Evolutionary conservation across 2,888 invertebrate species (phyloP), one percentile per base, ranked within the genome.

Genomic region (Ctena decussata): DNA sequence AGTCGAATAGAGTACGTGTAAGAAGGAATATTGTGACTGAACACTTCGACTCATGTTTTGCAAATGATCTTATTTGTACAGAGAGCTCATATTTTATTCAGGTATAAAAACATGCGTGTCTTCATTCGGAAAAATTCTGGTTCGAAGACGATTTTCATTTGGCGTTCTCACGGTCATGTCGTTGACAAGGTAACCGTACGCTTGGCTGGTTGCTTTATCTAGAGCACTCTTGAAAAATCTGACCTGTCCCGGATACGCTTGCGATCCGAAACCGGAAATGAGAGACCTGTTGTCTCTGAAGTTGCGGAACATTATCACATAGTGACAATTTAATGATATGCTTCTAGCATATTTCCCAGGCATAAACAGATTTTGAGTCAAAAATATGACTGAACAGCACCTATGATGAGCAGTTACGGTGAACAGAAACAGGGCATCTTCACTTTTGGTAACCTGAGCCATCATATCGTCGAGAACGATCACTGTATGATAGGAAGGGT

Each of bases 311-410:
- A 79, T 39, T 37, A 83, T 69, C 27, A 79, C 27, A 71, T 81
- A 76, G 30, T 75, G 70, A 57, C 71, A 57, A 24, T 81, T 76
- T 30, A 81, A 35, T 18, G 79, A 79, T 32, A 83, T 83, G 30
- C 53, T 65, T 72, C 71, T 79, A 0, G 78, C n/a, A 57, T 71
- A 53, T 39, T 83, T 82, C 44, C 75, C n/a, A n/a, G n/a, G n/a
- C n/a, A n/a, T n/a, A n/a, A n/a, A n/a, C n/a, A n/a, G n/a, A n/a
- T n/a, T n/a, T n/a, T n/a, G n/a, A n/a, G n/a, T n/a, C n/a, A n/a
- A n/a, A n/a, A n/a, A n/a, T n/a, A n/a, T n/a, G n/a, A n/a, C n/a
- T n/a, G n/a, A n/a, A n/a, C n/a, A n/a, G n/a, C n/a, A n/a, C n/a
- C n/a, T n/a, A n/a, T n/a, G n/a, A n/a, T n/a, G n/a, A n/a, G n/a